Percentiles rank a stretch among this genome's conserved stretches.
These are phyloP conservation scores for Silurus asotus DNA, from an alignment of 2,113 vertebrate species.

Conservation along the genomic window DNA sequence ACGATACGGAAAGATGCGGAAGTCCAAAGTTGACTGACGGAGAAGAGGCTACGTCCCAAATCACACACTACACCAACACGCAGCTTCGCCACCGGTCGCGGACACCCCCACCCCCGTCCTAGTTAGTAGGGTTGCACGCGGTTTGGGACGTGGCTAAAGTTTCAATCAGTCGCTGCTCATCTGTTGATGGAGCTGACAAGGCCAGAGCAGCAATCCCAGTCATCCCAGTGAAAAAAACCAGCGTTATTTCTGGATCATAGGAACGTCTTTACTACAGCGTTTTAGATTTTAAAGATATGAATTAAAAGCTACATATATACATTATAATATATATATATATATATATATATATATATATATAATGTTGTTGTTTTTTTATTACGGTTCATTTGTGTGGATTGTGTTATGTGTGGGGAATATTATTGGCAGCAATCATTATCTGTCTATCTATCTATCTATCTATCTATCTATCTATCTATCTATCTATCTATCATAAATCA, in stretches of 20 bases:
- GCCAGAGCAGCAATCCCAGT: background rate
- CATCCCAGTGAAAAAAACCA: background rate
- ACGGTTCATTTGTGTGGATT: background rate
- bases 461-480: too few species aligned
- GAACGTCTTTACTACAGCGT: background rate
- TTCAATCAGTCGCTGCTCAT: background rate
- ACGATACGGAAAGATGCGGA: slow-evolving; percentile 55
- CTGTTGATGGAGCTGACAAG: background rate
- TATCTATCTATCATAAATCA: background rate
- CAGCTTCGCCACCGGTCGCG: background rate
- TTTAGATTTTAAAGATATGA: background rate
- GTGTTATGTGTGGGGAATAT: background rate
- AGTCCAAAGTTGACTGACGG: slow-evolving; percentile 60
- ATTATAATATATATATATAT: too few species aligned
- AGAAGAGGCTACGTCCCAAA: slow-evolving; percentile 2
- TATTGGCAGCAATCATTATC: background rate
- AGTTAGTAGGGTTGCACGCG: background rate
- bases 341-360: too few species aligned
- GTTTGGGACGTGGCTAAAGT: background rate
- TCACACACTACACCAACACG: background rate
- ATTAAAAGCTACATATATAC: background rate
- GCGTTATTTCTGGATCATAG: background rate
- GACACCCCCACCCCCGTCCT: background rate
- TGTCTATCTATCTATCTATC: too few species aligned
- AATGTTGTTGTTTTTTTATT: too few species aligned